Evolutionary conservation across 2,113 vertebrate genomes (phyloP), one percentile per base, ranked within the genome.

Genomic region (Nettapus auritus): DNA sequence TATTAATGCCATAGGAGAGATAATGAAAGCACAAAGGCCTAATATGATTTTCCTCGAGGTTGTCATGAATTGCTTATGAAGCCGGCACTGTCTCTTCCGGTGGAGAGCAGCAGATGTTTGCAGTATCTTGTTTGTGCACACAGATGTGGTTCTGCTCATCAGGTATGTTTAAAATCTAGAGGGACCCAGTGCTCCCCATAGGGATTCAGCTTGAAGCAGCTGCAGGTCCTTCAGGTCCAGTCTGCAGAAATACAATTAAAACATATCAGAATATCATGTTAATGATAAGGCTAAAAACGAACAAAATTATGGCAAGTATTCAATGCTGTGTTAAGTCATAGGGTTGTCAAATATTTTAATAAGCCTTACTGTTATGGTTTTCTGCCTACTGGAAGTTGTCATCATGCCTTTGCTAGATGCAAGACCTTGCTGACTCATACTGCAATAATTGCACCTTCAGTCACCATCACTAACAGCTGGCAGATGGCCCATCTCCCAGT

Each of bases 11-110:
- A 16, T 13, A 69, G 50, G 55, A 57, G 21, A 79, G 16, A 28
- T 57, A 91, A 79, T 55, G 77, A 94, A 93, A 73, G 36, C 67
- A 89, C 55, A 74, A 92, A 92, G 59, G 38, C 46, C 17, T 92
- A 62, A 90, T 52, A 52, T 2, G 16, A 91, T 96, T 87, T 91
- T 63, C 67, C 48, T 75, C 0, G 3, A 71, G 82, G 59, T 42
- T 66, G 88, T 70, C 71, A 38, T 78, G 38, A 74, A 50, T 69
- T 90, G 38, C 82, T 91, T 52, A 11, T 28, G 75, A 96, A 94
- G 76, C 38, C 75, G 69, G 38, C 10, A n/a, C 31, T 23, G 22
- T 33, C 38, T 81, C 70, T 53, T 42, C 34, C 36, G 82, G 42
- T 8, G 31, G 62, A 50, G 23, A 87, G 38, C 57, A 76, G 67